A percentile compares a stretch with the other conserved stretches of the same genome.
Evolutionary conservation across 2,888 invertebrate species (phyloP).

Genomic region (Urechis unicinctus): DNA sequence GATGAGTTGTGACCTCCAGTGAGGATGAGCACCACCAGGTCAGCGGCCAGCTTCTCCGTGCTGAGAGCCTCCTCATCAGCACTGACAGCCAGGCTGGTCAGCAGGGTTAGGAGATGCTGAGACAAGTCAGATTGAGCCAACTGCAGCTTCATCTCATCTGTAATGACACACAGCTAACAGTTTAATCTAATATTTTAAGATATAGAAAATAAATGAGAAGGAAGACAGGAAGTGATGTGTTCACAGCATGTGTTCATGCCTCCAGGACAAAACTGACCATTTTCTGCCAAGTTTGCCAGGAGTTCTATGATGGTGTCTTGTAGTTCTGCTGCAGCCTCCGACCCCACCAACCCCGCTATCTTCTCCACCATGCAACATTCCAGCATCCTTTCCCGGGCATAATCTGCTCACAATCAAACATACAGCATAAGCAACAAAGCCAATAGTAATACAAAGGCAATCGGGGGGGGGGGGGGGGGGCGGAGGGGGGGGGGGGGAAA

Average conservation of each 20-base stretch:
- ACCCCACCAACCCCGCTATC: slow-evolving; percentile 31
- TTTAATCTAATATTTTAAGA: background rate
- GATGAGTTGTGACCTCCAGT: slow-evolving; percentile 65
- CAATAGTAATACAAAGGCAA: too few relatives aligned
- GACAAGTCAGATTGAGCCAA: slow-evolving; percentile 72
- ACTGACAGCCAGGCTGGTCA: slow-evolving; percentile 46
- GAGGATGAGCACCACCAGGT: slow-evolving; percentile 74
- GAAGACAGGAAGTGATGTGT: background rate
- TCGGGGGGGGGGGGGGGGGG: too few relatives aligned
- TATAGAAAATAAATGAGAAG: background rate
- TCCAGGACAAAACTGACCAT: too few relatives aligned
- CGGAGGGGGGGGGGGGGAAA: too few relatives aligned
- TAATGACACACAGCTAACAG: slow-evolving; percentile 52
- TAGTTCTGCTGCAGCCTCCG: slow-evolving; percentile 28
- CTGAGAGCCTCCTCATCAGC: slow-evolving; percentile 64
- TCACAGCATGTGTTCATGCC: too few relatives aligned
- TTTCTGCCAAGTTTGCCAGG: slow-evolving; percentile 40
- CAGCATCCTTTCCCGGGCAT: slow-evolving; percentile 27
- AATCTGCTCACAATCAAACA: slow-evolving; percentile 3
- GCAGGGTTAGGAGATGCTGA: slow-evolving; percentile 66
- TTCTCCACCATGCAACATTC: slow-evolving; percentile 27
- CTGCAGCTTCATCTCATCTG: slow-evolving; percentile 71
- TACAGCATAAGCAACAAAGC: background rate
- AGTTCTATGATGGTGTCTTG: slow-evolving; percentile 43
- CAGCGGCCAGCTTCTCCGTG: slow-evolving; percentile 76